Percentiles rank a stretch among this genome's conserved stretches.
Conservation (phyloP, 2,797 vertebrate species). For the Eulemur albifrons region DNA sequence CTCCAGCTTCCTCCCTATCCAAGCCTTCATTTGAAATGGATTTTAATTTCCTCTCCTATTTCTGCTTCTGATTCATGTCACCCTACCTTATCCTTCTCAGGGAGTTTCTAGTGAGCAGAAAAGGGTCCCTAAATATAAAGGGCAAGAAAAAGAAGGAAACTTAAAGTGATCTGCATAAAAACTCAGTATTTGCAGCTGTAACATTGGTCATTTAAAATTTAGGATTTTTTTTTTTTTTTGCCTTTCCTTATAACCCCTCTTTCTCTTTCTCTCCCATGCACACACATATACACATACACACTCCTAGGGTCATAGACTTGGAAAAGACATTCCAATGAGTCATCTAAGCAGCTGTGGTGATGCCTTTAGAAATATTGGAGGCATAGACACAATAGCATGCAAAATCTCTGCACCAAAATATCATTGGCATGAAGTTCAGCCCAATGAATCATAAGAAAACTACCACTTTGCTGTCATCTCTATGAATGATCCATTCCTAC, state of each 20-base stretch:
- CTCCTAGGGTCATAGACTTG: neutral
- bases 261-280: neutral
- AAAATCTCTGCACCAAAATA: constrained; percentile 54
- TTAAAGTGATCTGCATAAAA: neutral
- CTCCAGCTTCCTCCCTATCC: neutral
- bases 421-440: constrained; percentile 40
- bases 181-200: neutral
- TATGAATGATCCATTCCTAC: constrained; percentile 42
- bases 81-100: neutral
- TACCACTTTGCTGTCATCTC: constrained; percentile 44
- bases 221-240: too few species aligned
- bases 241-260: neutral
- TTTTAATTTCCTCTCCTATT: constrained; percentile 49
- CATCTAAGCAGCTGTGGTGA: constrained; percentile 43
- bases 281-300: neutral
- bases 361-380: constrained; percentile 43
- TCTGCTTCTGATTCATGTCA: constrained; percentile 17
- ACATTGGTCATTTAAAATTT: neutral
- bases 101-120: constrained; percentile 6
- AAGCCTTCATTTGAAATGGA: constrained; percentile 16
- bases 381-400: constrained; percentile 19
- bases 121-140: constrained; percentile 1
- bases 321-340: constrained; percentile 40
- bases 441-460: constrained; percentile 57
- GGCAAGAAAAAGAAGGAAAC: neutral